A percentile compares a stretch with the other conserved stretches of the same genome.
These are phyloP conservation scores for Tipula lateralis DNA, from an alignment of 2,888 invertebrate species.

Conservation along the genomic window DNA sequence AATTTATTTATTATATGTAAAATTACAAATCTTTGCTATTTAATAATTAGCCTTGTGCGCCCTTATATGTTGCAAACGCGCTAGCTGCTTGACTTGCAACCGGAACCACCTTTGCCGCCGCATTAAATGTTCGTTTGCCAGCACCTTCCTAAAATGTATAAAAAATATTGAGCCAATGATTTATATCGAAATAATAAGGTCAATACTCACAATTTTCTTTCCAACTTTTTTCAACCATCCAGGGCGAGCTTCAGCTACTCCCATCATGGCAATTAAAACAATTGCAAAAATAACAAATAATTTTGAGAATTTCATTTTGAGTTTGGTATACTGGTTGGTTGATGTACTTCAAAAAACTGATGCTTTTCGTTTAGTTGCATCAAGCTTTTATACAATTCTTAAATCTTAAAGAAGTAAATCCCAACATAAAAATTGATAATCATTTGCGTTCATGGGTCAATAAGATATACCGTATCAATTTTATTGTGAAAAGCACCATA, in stretches of 20 bases:
- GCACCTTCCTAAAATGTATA: not conserved
- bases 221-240: constrained; percentile 11
- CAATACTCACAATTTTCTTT: constrained; percentile 4
- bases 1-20: no score
- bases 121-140: constrained; percentile 12
- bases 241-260: not conserved
- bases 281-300: not conserved
- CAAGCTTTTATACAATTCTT: not conserved
- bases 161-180: not conserved
- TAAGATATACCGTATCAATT: not conserved
- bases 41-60: not conserved
- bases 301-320: not conserved
- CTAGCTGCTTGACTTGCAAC: not conserved
- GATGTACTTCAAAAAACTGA: not conserved
- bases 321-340: not conserved
- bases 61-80: constrained; percentile 20
- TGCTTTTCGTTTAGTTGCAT: no score
- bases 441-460: not conserved
- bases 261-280: not conserved
- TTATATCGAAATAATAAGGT: not conserved
- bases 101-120: not conserved
- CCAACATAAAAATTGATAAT: not conserved
- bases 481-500: no score
- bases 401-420: not conserved
- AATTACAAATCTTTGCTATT: no score